Percentiles rank a stretch among this genome's conserved stretches.
phyloP scores from a whole-genome alignment of 2,797 vertebrate species.

The Rhynchonycteris naso region DNA sequence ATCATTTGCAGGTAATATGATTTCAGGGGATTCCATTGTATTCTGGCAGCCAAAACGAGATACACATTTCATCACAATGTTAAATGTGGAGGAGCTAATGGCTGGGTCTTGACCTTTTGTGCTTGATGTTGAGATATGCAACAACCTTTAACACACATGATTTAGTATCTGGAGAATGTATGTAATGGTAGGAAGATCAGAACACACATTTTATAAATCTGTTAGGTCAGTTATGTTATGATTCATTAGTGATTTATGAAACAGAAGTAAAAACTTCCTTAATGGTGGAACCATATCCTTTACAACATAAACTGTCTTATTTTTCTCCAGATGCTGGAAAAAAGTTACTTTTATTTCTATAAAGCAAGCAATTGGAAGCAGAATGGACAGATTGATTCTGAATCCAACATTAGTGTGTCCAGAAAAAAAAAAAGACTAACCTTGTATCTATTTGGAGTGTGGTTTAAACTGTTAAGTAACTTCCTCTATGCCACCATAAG shows the following conservation, averaged over 20 bases:
- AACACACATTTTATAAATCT: not conserved
- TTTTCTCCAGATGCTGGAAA: not conserved
- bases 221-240: not conserved
- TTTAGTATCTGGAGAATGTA: not conserved
- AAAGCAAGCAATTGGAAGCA: not conserved
- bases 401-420: not conserved
- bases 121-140: not conserved
- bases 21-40: constrained; percentile 46
- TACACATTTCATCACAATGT: constrained; percentile 40
- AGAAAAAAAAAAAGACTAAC: not conserved
- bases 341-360: constrained; percentile 23
- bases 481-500: not conserved
- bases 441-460: not conserved
- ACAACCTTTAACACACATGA: not conserved
- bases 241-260: constrained; percentile 39
- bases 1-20: constrained; percentile 44
- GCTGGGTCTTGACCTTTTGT: not conserved
- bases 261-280: not conserved
- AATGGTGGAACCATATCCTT: not conserved
- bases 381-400: not conserved
- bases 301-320: not conserved
- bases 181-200: not conserved
- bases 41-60: constrained; percentile 22
- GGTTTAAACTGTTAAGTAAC: constrained; percentile 17
- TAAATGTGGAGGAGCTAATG: constrained; percentile 4